Base-by-base conservation (phyloP, 2,797 vertebrate species). In the Megalops cyprinoides region DNA sequence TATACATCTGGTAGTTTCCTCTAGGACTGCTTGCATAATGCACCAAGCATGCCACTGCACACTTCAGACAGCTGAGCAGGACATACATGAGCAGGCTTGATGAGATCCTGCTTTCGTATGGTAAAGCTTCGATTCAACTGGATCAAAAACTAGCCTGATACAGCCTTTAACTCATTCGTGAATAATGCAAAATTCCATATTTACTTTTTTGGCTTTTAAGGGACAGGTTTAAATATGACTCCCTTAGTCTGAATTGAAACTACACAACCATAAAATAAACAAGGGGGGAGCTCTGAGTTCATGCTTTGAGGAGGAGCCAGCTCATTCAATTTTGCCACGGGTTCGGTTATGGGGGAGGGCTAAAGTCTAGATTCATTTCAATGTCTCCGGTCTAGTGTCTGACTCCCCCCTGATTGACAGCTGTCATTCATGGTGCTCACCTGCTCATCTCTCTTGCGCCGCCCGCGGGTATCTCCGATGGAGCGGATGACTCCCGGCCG, bases 401-500 rank as follows among this genome's bases (percentile, higher is more conserved):
- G n/a, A n/a, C n/a, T n/a, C 53, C 53, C 15, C 23, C 23, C 53
- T 55, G 53, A 23, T 55, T 53, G 53, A 15, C 9, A 55, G 15
- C 53, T 7, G 15, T 14, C 18, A 15, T 0, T 49, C 25, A 23
- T 12, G 4, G 10, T 15, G 76, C 37, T 90, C 93, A 99, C 98
- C 97, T 99, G 98, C 79, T 99, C 98, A 0, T 99, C 97, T 87
- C 98, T 93, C 84, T 97, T 97, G 81, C 98, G 96, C 73, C 98
- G 94, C 25, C 96, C 96, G 79, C 97, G 96, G 0, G 98, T 92
- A 77, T 97, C 98, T 0, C 98, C 98, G 0, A 99, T 98, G 80
- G 97, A 98, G 90, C 98, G 97, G 90, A 99, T 99, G 82, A 99
- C 98, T 0, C 98, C 98, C 0, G 98, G 98, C 53, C 98, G 94